These are phyloP conservation scores for Chrysolina americana DNA, from an alignment of 2,888 invertebrate species.

Conservation along the genomic window DNA sequence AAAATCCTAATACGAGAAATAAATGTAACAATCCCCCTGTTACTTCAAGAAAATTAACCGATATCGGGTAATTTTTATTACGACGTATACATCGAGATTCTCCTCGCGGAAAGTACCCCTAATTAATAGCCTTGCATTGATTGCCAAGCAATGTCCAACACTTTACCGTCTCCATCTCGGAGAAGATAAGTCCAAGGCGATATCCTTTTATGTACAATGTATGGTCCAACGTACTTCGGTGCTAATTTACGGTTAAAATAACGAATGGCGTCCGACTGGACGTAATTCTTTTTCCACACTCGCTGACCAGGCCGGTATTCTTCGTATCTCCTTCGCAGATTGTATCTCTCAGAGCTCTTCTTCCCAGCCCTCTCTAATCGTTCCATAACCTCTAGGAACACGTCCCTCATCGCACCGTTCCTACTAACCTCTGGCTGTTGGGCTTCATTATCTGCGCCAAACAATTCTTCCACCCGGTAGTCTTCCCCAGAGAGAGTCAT, in stretches of 20 bases:
- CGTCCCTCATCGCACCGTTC: conserved; percentile 3
- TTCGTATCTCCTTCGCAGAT: conserved; percentile 35
- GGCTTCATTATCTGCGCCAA: neutral
- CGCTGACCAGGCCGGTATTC: conserved; percentile 35
- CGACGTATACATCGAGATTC: no score
- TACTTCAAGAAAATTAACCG: no score
- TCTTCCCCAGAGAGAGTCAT: conserved; percentile 43
- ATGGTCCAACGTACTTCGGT: conserved; percentile 28
- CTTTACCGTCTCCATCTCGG: neutral
- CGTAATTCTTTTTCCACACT: conserved; percentile 46
- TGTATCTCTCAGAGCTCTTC: conserved; percentile 33
- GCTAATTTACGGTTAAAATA: conserved; percentile 50
- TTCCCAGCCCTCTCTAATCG: conserved; percentile 36
- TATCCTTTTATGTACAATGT: conserved; percentile 18
- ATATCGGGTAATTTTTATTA: no score
- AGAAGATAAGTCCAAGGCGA: conserved; percentile 33
- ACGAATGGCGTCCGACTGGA: conserved; percentile 48
- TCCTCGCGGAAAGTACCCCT: no score
- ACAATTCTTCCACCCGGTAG: conserved; percentile 27
- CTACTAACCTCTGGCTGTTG: neutral
- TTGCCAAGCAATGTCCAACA: neutral
- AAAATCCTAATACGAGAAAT: no score
- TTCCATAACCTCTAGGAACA: conserved; percentile 29
- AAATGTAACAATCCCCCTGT: no score
- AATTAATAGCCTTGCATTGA: no score